phyloP scores from a whole-genome alignment of 2,113 vertebrate genomes.

The Solea senegalensis region DNA sequence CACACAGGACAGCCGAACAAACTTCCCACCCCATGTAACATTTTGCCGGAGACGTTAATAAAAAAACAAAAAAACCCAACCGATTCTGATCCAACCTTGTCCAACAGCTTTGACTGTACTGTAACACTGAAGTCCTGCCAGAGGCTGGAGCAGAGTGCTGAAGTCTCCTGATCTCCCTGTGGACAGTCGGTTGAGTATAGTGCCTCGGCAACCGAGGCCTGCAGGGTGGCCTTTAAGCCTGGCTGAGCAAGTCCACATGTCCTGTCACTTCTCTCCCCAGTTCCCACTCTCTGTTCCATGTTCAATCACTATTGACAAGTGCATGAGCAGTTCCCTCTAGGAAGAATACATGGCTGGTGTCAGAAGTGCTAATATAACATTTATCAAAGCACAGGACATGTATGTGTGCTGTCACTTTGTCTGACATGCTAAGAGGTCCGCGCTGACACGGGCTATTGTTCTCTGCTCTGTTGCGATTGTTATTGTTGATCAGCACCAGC shows the following conservation, averaged over 20 bases:
- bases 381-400: constrained; percentile 84
- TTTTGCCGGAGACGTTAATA: constrained; percentile 40
- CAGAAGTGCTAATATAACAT: constrained; percentile 94
- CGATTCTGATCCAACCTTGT: constrained; percentile 83
- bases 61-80: too few species aligned
- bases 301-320: constrained; percentile 92
- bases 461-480: constrained; percentile 44
- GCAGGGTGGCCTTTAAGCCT: constrained; percentile 92
- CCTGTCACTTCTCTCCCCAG: constrained; percentile 81
- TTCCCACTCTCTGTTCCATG: constrained; percentile 82
- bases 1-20: constrained; percentile 42
- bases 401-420: constrained; percentile 83
- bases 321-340: constrained; percentile 87
- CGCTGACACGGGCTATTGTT: constrained; percentile 70
- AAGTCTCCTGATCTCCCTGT: constrained; percentile 53
- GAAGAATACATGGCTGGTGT: constrained; percentile 82
- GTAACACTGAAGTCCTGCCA: constrained; percentile 78
- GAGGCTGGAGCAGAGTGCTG: constrained; percentile 70
- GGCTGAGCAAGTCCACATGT: constrained; percentile 81
- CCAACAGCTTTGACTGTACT: constrained; percentile 79
- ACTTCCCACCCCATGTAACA: constrained; percentile 31
- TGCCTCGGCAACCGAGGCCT: constrained; percentile 83
- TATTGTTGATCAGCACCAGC: constrained; percentile 84
- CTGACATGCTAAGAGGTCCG: constrained; percentile 85
- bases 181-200: constrained; percentile 52